Evolutionary conservation across 2,888 invertebrate species (phyloP).

Genomic region (Polietes domitor): DNA sequence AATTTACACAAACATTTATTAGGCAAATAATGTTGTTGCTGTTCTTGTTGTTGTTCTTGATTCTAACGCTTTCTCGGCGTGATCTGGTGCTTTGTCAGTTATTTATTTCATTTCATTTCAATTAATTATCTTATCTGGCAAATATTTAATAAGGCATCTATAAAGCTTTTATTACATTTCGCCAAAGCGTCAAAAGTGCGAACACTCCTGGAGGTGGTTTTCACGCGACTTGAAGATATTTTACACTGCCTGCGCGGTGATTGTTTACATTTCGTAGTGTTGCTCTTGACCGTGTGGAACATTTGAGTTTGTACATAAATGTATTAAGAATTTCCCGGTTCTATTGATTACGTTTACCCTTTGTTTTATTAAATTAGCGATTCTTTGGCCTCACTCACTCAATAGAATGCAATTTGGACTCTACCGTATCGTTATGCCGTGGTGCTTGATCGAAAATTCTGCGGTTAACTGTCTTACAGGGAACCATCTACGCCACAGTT

Average conservation of each 20-base stretch:
- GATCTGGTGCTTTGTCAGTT: not conserved
- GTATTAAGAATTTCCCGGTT: not conserved
- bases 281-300: too few species aligned
- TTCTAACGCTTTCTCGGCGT: conserved; percentile 5
- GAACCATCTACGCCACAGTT: not conserved
- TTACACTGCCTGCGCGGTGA: too few species aligned
- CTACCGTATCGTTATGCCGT: too few species aligned
- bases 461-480: not conserved
- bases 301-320: not conserved
- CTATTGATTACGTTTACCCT: not conserved
- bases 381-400: not conserved
- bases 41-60: not conserved
- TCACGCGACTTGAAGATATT: too few species aligned
- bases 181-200: too few species aligned
- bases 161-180: conserved; percentile 30
- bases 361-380: not conserved
- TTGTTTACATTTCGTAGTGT: too few species aligned
- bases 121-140: conserved; percentile 17
- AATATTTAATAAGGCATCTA: conserved; percentile 29
- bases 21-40: conserved; percentile 1
- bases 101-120: not conserved
- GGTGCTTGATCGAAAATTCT: not conserved
- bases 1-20: not conserved
- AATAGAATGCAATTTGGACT: not conserved
- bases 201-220: too few species aligned